phyloP scores from a whole-genome alignment of 2,113 vertebrate genomes.

The Hylia prasina region DNA sequence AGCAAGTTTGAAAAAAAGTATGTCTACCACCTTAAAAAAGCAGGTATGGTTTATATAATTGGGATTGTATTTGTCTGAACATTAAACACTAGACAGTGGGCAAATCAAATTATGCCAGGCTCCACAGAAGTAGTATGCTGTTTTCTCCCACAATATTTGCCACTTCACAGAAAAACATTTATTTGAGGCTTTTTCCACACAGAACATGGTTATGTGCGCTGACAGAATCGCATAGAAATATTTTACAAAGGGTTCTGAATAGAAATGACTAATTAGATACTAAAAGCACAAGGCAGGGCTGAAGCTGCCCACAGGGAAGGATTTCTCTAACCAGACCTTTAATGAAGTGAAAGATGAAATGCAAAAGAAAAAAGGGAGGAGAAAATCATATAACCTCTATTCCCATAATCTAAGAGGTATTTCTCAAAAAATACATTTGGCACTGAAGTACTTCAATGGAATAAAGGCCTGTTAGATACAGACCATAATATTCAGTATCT shows the following conservation, averaged over 20 bases:
- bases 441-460: not conserved
- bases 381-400: not conserved
- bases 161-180: not conserved
- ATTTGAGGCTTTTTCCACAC: not conserved
- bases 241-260: not conserved
- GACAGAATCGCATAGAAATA: not conserved
- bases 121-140: not conserved
- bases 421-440: not conserved
- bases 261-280: not conserved
- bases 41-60: not conserved
- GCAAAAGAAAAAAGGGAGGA: not conserved
- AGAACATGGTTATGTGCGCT: not conserved
- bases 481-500: not conserved
- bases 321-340: not conserved
- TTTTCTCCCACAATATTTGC: not conserved
- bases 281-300: not conserved
- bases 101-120: not conserved
- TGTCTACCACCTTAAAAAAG: not conserved
- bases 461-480: not conserved
- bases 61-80: not conserved
- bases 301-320: not conserved
- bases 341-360: slow-evolving; percentile 1
- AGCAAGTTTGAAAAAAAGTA: not conserved
- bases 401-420: not conserved
- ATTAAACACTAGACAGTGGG: not conserved